Evolutionary conservation across 1,140 invertebrate genomes (phyloP).

Genomic region (Penaeus vannamei): DNA sequence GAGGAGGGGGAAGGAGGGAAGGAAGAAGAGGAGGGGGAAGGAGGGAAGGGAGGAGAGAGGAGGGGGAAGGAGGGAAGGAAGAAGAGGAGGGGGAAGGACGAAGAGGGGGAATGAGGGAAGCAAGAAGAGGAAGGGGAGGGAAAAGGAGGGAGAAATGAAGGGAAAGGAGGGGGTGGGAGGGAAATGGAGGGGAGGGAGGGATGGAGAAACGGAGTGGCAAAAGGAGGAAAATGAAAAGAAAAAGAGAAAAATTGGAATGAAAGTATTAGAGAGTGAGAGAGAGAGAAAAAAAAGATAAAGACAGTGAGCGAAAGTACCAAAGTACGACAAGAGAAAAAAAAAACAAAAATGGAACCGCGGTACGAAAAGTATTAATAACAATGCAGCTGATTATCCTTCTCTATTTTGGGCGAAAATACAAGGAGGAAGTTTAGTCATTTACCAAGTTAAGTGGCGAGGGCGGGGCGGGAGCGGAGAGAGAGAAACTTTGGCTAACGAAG

Average conservation of each 20-base stretch:
- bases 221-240: background rate
- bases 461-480: no score
- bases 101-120: background rate
- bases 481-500: no score
- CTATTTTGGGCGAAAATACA: background rate
- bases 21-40: background rate
- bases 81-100: background rate
- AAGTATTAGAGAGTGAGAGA: no score
- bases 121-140: background rate
- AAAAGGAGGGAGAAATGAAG: background rate
- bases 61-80: background rate
- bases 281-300: no score
- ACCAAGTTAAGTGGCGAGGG: no score
- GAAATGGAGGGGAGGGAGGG: background rate
- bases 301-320: no score
- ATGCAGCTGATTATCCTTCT: conserved; percentile 2
- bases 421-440: conserved; percentile 3
- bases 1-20: background rate
- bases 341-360: no score
- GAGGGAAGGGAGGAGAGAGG: background rate
- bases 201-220: background rate
- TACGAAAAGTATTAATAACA: no score
- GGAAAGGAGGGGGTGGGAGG: background rate
- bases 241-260: no score
- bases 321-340: no score